These are phyloP conservation scores for Plutella xylostella DNA, from an alignment of 2,888 invertebrate genomes.

Conservation along the genomic window DNA sequence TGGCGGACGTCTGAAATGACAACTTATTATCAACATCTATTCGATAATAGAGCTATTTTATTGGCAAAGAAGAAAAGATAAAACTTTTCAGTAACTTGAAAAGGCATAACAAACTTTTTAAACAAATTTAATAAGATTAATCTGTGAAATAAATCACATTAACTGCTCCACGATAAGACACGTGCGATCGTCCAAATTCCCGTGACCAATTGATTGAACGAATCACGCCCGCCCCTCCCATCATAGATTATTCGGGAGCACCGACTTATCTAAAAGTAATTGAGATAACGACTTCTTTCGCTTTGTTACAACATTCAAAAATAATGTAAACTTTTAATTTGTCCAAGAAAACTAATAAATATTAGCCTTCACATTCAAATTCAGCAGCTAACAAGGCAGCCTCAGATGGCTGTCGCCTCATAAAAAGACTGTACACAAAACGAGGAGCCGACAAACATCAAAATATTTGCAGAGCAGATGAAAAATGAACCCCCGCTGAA, in stretches of 20 bases:
- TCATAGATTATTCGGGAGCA: too few species aligned
- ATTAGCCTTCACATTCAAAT: neutral
- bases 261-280: too few species aligned
- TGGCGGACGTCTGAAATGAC: too few species aligned
- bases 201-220: constrained; percentile 6
- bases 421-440: constrained; percentile 31
- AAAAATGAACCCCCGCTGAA: constrained; percentile 48
- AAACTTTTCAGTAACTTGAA: too few species aligned
- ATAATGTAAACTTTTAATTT: too few species aligned
- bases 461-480: constrained; percentile 60
- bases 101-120: too few species aligned
- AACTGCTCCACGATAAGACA: constrained; percentile 8
- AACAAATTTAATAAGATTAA: too few species aligned
- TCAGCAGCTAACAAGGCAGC: neutral
- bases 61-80: too few species aligned
- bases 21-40: too few species aligned
- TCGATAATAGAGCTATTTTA: too few species aligned
- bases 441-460: constrained; percentile 44
- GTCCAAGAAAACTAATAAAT: neutral
- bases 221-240: constrained; percentile 3
- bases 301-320: too few species aligned
- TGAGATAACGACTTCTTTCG: too few species aligned
- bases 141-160: constrained; percentile 3
- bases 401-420: constrained; percentile 29
- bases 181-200: constrained; percentile 2